Conservation (phyloP, 1,140 invertebrate species). For the Caenorhabditis latens region DNA sequence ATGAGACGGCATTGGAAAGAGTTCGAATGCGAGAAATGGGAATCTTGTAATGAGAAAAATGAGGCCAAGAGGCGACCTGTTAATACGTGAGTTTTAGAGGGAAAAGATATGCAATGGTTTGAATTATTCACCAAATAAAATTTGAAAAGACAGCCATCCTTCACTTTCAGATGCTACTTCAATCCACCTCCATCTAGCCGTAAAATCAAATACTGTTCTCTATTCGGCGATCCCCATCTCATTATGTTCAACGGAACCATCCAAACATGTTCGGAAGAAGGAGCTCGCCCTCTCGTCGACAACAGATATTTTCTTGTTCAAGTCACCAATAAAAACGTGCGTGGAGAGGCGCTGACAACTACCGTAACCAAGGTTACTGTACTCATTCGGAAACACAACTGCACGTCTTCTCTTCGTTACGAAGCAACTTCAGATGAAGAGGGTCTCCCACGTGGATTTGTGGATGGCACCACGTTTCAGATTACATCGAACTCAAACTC, state of each 20-base stretch:
- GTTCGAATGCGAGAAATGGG: constrained; percentile 51
- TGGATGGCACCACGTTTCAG: constrained; percentile 54
- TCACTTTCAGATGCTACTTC: constrained; percentile 52
- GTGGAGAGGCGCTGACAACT: constrained; percentile 18
- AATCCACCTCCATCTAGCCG: constrained; percentile 43
- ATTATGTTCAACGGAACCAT: constrained; percentile 47
- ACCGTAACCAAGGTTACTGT: constrained; percentile 57
- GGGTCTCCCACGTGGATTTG: constrained; percentile 44
- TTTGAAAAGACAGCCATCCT: not conserved
- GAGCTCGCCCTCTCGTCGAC: constrained; percentile 48
- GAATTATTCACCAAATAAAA: not conserved
- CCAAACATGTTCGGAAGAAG: constrained; percentile 55
- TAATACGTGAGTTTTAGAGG: not conserved
- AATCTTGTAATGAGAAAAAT: constrained; percentile 43
- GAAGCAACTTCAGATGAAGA: constrained; percentile 49
- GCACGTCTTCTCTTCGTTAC: constrained; percentile 25
- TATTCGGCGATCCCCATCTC: constrained; percentile 58
- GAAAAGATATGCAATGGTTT: not conserved
- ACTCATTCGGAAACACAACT: constrained; percentile 55
- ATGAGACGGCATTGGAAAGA: constrained; percentile 56
- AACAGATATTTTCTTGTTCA: constrained; percentile 56
- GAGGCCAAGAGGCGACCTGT: not conserved
- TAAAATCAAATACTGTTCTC: constrained; percentile 46
- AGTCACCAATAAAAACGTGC: constrained; percentile 47
- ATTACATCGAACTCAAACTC: not conserved